Conservation (phyloP, 2,113 vertebrate species). For the Ceratotherium simum region DNA sequence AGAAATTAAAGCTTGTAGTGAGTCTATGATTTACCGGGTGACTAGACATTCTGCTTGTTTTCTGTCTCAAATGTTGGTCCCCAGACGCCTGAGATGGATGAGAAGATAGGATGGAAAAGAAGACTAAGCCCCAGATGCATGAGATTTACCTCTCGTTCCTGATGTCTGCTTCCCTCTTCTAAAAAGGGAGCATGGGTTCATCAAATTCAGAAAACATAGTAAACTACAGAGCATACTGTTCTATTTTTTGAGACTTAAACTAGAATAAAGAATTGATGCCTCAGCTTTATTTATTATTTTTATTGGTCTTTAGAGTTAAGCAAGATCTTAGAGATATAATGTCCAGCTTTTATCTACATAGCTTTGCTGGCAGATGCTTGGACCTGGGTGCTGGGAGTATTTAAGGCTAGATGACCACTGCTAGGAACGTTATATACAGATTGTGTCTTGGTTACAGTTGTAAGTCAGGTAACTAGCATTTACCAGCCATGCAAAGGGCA, state of each 20-base stretch:
- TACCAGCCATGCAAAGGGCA: not conserved
- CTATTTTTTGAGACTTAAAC: not conserved
- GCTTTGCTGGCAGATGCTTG: not conserved
- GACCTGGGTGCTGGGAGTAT: not conserved
- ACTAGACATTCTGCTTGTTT: not conserved
- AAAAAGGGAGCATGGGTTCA: not conserved
- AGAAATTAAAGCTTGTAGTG: not conserved
- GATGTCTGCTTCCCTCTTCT: not conserved
- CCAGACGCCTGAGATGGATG: not conserved
- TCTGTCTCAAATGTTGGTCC: not conserved
- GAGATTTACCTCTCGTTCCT: not conserved
- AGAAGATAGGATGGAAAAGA: not conserved
- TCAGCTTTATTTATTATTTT: not conserved
- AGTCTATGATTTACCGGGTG: not conserved
- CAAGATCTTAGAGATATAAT: not conserved
- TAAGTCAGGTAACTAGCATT: constrained; percentile 29
- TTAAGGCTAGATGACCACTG: not conserved
- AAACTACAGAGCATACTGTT: not conserved
- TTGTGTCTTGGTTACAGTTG: not conserved
- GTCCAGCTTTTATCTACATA: not conserved
- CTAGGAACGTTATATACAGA: not conserved
- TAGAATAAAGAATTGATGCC: not conserved
- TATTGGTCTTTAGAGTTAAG: not conserved
- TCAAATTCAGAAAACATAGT: not conserved
- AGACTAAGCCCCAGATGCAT: not conserved